Evolutionary conservation across 1,140 invertebrate genomes (phyloP).

Genomic region (Glossosoma conforme): DNA sequence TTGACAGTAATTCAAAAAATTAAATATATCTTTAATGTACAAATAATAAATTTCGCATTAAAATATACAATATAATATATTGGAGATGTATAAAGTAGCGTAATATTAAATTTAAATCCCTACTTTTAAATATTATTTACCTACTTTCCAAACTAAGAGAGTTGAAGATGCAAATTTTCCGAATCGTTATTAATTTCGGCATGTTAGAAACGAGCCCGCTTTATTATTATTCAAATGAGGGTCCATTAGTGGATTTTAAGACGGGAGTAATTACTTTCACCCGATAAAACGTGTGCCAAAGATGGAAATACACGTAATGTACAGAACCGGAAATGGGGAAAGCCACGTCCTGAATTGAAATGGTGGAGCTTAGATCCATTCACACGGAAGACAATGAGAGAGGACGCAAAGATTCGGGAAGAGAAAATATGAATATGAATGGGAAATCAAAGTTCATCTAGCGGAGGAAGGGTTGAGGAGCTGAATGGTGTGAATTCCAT

Average conservation of each 20-base stretch:
- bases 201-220: too few relatives aligned
- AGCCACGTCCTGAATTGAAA: slow-evolving; percentile 4
- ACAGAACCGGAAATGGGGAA: slow-evolving; percentile 21
- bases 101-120: too few relatives aligned
- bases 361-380: too few relatives aligned
- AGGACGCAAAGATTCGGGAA: slow-evolving; percentile 14
- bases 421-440: slow-evolving; percentile 30
- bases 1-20: too few relatives aligned
- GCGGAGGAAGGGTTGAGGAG: slow-evolving; percentile 10
- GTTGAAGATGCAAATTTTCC: too few relatives aligned
- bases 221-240: slow-evolving; percentile 14
- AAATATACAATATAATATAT: too few relatives aligned
- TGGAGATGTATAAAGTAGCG: too few relatives aligned
- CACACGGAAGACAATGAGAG: slow-evolving; percentile 17
- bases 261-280: slow-evolving; percentile 8
- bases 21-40: too few relatives aligned
- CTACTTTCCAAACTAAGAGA: too few relatives aligned
- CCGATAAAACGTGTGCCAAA: slow-evolving; percentile 7
- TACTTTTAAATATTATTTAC: too few relatives aligned
- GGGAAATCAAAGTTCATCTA: slow-evolving; percentile 22
- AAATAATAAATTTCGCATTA: too few relatives aligned
- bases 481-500: neutral
- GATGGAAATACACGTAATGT: slow-evolving; percentile 9
- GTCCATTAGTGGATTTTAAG: neutral
- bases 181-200: too few relatives aligned